Base-by-base conservation (phyloP, 1,140 invertebrate genomes). In the Zelostemma sp. region DNA sequence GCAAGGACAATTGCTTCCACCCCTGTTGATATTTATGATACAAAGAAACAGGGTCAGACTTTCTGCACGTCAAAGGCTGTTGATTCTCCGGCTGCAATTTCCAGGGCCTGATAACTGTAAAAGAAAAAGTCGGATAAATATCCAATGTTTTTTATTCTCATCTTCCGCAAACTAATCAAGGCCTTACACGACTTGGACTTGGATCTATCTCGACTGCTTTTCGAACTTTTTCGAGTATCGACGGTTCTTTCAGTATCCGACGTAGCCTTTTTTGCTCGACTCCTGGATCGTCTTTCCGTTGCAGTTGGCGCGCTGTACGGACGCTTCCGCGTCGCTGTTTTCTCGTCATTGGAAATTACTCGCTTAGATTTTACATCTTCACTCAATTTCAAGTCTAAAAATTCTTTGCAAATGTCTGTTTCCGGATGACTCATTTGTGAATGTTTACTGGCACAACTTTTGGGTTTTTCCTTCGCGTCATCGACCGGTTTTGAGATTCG, bases 11-110 rank as follows among this genome's bases (percentile, higher is more conserved):
- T 72, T 90, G 88, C n/a, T 88, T 88, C 92, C 92, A 94, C 67
- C 90, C 84, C 35, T 88, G 84, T 74, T 91, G 88, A 75, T 93
- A 94, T 61, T 92, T 89, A 47, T 93, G 91, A 77, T 93, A 94
- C 6, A 93, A 79, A 8, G 88, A 83, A 1, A 93, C 92, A 41
- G 92, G 92, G 79, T 93, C 92, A 68, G 83, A 87, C 11, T 85
- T 88, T 90, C 48, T 76, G 75, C 25, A 71, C 54, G 8, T 43
- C 53, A 38, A 71, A 53, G 38, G 43, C 46, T 72, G 73, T 40
- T 78, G 77, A 9, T 47, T 41, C 35, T 83, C 76, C n/a, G 75
- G 38, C 28, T 79, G 74, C 12, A 83, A 61, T 57, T 78, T 78
- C 80, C 81, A 79, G n/a, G 85, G 82, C 49, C 83, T 77, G 57